Conservation (phyloP, 2,888 invertebrate species). For the Chironomus tentans region DNA sequence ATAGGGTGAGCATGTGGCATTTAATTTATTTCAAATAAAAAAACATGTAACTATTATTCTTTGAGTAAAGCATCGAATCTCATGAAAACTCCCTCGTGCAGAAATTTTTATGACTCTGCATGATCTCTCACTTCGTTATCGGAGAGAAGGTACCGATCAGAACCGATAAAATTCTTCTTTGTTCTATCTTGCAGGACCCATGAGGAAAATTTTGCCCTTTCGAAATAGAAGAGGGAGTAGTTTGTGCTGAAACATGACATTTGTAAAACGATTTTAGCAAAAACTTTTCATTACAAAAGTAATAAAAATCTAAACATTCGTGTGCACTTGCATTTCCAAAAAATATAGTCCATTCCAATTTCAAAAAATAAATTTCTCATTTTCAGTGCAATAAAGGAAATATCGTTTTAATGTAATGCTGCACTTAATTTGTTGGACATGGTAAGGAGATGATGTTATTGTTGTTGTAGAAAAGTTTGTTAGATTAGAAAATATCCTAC, state of each 20-base stretch:
- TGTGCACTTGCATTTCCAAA: neutral
- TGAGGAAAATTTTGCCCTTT: neutral
- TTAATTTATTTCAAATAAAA: slow-evolving; percentile 27
- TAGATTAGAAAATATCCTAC: too few relatives aligned
- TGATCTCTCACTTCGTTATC: slow-evolving; percentile 17
- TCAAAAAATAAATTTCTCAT: neutral
- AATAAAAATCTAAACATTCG: neutral
- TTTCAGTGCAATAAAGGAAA: too few relatives aligned
- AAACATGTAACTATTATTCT: slow-evolving; percentile 25
- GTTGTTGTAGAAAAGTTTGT: too few relatives aligned
- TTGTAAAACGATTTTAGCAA: neutral
- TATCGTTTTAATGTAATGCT: too few relatives aligned
- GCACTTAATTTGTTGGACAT: too few relatives aligned
- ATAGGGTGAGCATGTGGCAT: slow-evolving; percentile 27
- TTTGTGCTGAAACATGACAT: neutral
- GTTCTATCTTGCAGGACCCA: neutral
- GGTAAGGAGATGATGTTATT: neutral
- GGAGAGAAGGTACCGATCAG: slow-evolving; percentile 1
- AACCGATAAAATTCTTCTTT: slow-evolving; percentile 21
- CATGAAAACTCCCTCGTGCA: slow-evolving; percentile 7
- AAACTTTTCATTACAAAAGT: neutral
- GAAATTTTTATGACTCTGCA: slow-evolving; percentile 26
- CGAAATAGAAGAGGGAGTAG: neutral
- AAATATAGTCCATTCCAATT: too few relatives aligned
- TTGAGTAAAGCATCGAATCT: slow-evolving; percentile 1